Percentiles rank a stretch among this genome's conserved stretches.
phyloP scores from a whole-genome alignment of 2,797 vertebrate genomes.

The Diplodus sargus region DNA sequence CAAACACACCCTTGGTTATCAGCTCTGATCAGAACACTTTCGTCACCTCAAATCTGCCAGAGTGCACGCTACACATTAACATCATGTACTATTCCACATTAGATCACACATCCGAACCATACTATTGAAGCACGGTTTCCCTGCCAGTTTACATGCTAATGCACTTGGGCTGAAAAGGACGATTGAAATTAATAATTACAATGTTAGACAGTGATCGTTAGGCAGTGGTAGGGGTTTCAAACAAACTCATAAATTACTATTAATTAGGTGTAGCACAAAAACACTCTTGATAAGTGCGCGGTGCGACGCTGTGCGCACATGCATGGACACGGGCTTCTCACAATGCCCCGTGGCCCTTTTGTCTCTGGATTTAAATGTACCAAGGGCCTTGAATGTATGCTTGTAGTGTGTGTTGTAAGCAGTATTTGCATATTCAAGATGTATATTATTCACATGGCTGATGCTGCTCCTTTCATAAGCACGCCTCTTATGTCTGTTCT shows the following conservation, averaged over 20 bases:
- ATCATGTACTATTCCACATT: constrained; percentile 55
- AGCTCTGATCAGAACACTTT: constrained; percentile 42
- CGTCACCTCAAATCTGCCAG: constrained; percentile 21
- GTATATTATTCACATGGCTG: constrained; percentile 86
- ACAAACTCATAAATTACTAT: constrained; percentile 76
- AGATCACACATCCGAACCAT: constrained; percentile 56
- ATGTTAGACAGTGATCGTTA: constrained; percentile 64
- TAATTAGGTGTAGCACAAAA: constrained; percentile 67
- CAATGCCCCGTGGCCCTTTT: constrained; percentile 74
- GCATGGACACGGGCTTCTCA: constrained; percentile 62
- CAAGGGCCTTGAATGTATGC: constrained; percentile 76
- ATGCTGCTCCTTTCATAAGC: constrained; percentile 80
- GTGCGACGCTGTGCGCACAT: constrained; percentile 56
- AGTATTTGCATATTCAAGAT: constrained; percentile 87
- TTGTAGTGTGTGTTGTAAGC: constrained; percentile 74
- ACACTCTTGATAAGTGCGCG: constrained; percentile 67
- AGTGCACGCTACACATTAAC: constrained; percentile 42
- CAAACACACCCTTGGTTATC: constrained; percentile 55
- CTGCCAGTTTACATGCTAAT: constrained; percentile 70
- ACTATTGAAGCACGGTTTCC: constrained; percentile 56
- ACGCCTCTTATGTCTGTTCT: constrained; percentile 78
- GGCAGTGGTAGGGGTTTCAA: constrained; percentile 65
- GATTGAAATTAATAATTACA: constrained; percentile 74
- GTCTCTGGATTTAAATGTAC: constrained; percentile 74
- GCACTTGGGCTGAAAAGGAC: constrained; percentile 56